Conservation (phyloP, 2,113 vertebrate genomes). For the Oncorhynchus kisutch region DNA sequence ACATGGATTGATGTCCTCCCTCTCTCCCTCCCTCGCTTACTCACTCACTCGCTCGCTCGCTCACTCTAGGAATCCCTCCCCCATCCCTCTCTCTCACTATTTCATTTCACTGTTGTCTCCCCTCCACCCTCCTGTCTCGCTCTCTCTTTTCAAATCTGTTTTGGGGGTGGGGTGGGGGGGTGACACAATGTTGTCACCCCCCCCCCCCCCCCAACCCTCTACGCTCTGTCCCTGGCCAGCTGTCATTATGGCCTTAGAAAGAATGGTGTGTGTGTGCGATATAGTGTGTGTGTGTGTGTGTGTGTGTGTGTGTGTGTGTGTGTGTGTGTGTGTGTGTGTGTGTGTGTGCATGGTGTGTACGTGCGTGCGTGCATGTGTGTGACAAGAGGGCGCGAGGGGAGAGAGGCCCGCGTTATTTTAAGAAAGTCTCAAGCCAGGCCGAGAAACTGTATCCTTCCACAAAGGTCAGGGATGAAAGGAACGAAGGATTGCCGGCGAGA, state of each 20-base stretch:
- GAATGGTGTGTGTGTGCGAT: constrained; percentile 27
- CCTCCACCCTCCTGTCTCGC: constrained; percentile 4
- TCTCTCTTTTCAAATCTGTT: constrained; percentile 42
- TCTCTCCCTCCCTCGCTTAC: too few species aligned
- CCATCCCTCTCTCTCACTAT: background rate
- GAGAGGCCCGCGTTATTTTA: constrained; percentile 71
- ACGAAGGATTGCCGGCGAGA: constrained; percentile 53
- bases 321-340: constrained; percentile 1
- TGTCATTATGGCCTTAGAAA: constrained; percentile 71
- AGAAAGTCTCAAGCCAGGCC: constrained; percentile 70
- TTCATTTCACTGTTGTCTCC: background rate
- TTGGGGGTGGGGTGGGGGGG: constrained; percentile 26
- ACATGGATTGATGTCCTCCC: constrained; percentile 13
- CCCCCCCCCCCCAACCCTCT: constrained; percentile 14
- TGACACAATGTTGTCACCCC: constrained; percentile 67
- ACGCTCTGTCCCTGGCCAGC: constrained; percentile 55
- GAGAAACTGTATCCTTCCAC: constrained; percentile 73
- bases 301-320: background rate
- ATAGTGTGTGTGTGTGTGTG: constrained; percentile 4
- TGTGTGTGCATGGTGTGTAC: background rate
- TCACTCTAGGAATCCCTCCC: constrained; percentile 39
- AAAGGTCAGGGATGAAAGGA: constrained; percentile 74
- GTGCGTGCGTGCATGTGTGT: background rate
- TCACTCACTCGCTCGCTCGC: background rate
- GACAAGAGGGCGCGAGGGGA: background rate